phyloP scores from a whole-genome alignment of 2,888 invertebrate species.

The Patella caerulea region DNA sequence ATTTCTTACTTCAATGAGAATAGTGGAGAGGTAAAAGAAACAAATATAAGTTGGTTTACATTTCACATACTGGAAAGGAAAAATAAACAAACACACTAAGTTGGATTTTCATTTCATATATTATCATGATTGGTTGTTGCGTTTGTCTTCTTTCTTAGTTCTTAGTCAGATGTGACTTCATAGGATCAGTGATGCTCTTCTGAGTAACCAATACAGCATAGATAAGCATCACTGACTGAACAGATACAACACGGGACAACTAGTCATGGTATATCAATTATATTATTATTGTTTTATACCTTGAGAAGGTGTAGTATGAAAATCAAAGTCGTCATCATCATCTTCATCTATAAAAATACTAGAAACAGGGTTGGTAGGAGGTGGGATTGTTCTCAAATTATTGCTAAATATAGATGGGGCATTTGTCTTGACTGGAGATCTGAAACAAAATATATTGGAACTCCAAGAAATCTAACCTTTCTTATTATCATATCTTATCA shows the following conservation, averaged over 20 bases:
- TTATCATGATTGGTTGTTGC: too few species aligned
- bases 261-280: too few species aligned
- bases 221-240: too few species aligned
- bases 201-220: too few species aligned
- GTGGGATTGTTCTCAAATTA: background rate
- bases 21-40: background rate
- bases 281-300: slow-evolving; percentile 8
- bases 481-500: too few species aligned
- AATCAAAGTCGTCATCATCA: slow-evolving; percentile 36
- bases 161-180: too few species aligned
- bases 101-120: too few species aligned
- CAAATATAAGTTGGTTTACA: background rate
- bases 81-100: background rate
- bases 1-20: background rate
- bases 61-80: background rate
- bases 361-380: background rate
- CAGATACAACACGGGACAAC: too few species aligned
- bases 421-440: background rate
- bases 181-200: too few species aligned
- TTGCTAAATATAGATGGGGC: background rate
- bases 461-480: too few species aligned
- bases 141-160: too few species aligned
- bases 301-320: slow-evolving; percentile 16
- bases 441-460: background rate
- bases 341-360: slow-evolving; percentile 33